Evolutionary conservation across 2,888 invertebrate species (phyloP).

Genomic region (Torymus auratus): DNA sequence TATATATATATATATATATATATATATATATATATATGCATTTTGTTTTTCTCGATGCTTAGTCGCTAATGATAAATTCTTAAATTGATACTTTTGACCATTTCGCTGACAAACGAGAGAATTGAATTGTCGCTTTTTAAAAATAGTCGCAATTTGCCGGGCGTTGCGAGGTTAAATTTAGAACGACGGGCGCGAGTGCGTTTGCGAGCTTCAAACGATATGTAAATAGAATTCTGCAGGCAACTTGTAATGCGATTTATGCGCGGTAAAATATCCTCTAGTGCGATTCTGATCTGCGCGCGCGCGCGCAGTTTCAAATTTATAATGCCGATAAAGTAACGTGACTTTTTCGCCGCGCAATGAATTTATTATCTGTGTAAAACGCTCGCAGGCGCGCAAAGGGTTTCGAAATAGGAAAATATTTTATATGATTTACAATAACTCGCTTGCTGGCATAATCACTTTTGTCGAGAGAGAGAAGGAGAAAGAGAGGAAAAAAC

Average conservation of each 20-base stretch:
- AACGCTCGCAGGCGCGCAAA: not conserved
- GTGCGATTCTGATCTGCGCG: constrained; percentile 44
- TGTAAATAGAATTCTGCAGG: constrained; percentile 50
- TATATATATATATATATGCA: no score
- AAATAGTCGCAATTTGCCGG: not conserved
- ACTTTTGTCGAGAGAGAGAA: not conserved
- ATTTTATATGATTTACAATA: constrained; percentile 31
- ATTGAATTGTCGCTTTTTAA: no score
- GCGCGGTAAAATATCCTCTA: constrained; percentile 37
- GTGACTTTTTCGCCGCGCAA: constrained; percentile 30
- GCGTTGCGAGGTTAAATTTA: not conserved
- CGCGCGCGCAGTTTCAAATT: constrained; percentile 28
- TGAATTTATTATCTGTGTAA: constrained; percentile 39
- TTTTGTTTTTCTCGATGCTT: no score
- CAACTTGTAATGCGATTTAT: constrained; percentile 46
- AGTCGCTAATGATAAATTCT: no score
- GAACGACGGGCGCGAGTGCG: constrained; percentile 5
- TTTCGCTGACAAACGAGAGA: no score
- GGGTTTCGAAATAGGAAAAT: constrained; percentile 44
- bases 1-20: no score
- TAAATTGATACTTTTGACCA: no score
- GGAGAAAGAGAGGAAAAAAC: constrained; percentile 4
- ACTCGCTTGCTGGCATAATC: not conserved
- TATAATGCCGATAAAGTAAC: constrained; percentile 40
- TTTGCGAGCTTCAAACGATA: constrained; percentile 39